These are phyloP conservation scores for Pseudorasbora parva DNA, from an alignment of 2,113 vertebrate genomes.

Conservation along the genomic window DNA sequence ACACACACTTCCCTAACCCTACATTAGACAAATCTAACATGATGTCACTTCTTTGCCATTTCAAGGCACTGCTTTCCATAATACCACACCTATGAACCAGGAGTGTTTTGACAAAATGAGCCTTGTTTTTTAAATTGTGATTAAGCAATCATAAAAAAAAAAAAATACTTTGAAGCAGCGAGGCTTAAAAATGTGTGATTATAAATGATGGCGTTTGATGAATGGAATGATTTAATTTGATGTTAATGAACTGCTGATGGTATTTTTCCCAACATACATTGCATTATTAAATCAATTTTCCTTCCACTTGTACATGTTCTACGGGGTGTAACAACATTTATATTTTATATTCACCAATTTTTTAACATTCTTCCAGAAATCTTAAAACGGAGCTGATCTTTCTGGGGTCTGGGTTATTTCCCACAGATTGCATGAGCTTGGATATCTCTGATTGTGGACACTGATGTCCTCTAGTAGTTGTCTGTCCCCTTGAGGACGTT, in stretches of 20 bases:
- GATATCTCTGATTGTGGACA: background rate
- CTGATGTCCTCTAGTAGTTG: background rate
- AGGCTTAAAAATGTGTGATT: background rate
- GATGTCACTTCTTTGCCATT: no score
- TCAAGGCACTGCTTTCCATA: no score
- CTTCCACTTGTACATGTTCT: background rate
- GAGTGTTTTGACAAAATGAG: no score
- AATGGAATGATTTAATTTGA: background rate
- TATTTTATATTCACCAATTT: background rate
- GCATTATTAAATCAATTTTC: background rate
- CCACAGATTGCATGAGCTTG: background rate
- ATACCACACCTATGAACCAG: no score
- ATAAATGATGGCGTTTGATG: background rate
- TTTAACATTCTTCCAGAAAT: background rate
- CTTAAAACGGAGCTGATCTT: background rate
- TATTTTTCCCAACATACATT: background rate
- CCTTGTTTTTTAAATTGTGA: no score
- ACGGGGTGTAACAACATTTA: background rate
- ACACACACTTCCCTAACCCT: no score
- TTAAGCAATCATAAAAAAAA: no score
- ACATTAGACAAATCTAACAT: no score
- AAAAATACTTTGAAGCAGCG: background rate
- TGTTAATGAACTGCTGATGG: background rate
- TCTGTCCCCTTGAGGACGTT: constrained; percentile 13
- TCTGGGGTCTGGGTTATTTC: background rate